Base-by-base conservation (phyloP, 2,113 vertebrate genomes). In the Actenoides lindsayi region DNA sequence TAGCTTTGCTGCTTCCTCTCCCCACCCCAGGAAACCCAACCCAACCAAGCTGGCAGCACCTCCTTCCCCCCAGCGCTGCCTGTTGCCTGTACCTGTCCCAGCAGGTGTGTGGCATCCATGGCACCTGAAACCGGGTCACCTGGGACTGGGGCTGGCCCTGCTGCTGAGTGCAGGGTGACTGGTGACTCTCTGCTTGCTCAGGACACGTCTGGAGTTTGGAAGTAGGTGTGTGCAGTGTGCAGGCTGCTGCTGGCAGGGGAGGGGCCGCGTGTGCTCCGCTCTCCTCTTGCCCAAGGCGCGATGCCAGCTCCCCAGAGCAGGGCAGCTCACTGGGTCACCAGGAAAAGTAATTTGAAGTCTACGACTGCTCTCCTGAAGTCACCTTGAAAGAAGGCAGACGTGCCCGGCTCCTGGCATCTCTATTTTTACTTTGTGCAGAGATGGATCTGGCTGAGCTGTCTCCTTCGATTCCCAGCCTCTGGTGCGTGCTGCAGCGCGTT, bases 361-460 rank as follows among this genome's bases (percentile, higher is more conserved):
- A 4, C 0, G 21, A 12, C 73, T 56, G 73, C 51, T 96, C 83
- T 94, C 87, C 80, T 95, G 84, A 96, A 82, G 82, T 95, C 96
- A 94, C 90, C 90, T 79, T 92, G 92, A 83, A 78, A 79, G 80
- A 37, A 69, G 25, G 65, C 86, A 68, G 83, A 65, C 53, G 0
- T 94, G 83, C 89, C 89, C 77, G 65, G 94, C 94, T 96, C 94
- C 57, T 89, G 86, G 73, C 83, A 75, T 89, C 90, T 94, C 92
- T 93, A 79, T 94, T 94, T 96, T 95, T 89, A 81, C 48, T 89
- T 44, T 0, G 9, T 87, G 77, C 86, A 57, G 83, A 63, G 92
- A 90, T 94, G 86, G 92, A 90, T 93, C 44, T 20, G 85, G 50
- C 96, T 82, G 91, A 94, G 78, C 95, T 89, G 96, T 94, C 95